A percentile compares a stretch with the other conserved stretches of the same genome.
These are phyloP conservation scores for Eubasilissa splendida DNA, from an alignment of 2,888 invertebrate species.

Conservation along the genomic window DNA sequence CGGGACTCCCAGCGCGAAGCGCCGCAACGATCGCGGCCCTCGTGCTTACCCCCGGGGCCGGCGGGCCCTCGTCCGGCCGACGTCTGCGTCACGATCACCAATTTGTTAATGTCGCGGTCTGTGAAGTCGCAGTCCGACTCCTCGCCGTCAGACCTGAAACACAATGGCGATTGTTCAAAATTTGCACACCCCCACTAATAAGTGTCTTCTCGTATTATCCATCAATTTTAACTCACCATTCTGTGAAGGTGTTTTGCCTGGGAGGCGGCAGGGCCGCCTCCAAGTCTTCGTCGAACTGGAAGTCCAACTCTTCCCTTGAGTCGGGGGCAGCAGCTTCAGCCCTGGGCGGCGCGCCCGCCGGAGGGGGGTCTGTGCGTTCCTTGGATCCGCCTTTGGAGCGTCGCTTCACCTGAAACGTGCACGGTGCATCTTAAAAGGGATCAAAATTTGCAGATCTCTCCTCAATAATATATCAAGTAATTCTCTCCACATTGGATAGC, in stretches of 20 bases:
- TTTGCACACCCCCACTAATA: neutral
- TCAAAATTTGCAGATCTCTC: too few species aligned
- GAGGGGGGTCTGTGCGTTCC: constrained; percentile 61
- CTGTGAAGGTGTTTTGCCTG: constrained; percentile 86
- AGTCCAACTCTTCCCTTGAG: constrained; percentile 87
- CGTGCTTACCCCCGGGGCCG: constrained; percentile 81
- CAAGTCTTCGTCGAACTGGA: constrained; percentile 97
- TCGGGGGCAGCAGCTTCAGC: constrained; percentile 54
- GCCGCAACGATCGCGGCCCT: constrained; percentile 91
- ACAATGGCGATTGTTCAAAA: neutral
- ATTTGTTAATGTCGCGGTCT: constrained; percentile 92
- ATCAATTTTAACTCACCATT: constrained; percentile 71
- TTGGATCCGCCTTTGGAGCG: constrained; percentile 74
- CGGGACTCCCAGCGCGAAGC: constrained; percentile 85
- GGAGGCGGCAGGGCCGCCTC: constrained; percentile 83
- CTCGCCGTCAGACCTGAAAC: constrained; percentile 81
- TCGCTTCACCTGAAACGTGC: constrained; percentile 71
- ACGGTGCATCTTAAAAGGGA: too few species aligned
- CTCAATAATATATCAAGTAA: too few species aligned
- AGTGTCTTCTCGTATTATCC: neutral
- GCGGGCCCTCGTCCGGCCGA: constrained; percentile 65
- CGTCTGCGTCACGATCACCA: constrained; percentile 94
- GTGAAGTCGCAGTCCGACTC: constrained; percentile 92
- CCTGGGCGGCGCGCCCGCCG: constrained; percentile 43
- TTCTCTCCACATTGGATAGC: too few species aligned